Conservation (phyloP, 2,797 vertebrate species). For the Typhlichthys eigenmanni region DNA sequence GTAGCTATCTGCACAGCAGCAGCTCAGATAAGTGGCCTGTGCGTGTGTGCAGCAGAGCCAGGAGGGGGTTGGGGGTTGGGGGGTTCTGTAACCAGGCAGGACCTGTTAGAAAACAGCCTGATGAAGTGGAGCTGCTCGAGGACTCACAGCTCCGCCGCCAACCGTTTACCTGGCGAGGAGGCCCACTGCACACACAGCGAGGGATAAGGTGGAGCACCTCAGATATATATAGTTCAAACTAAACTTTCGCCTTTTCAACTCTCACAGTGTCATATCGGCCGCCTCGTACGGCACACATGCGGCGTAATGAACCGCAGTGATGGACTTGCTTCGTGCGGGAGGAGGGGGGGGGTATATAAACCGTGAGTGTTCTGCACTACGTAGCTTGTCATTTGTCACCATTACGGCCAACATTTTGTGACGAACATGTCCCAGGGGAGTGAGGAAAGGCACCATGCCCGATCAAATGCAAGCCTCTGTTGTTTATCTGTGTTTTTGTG, state of each 20-base stretch:
- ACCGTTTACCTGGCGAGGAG: slow-evolving; percentile 54
- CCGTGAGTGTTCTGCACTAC: slow-evolving; percentile 14
- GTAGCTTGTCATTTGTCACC: slow-evolving; percentile 62
- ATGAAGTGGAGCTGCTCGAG: slow-evolving; percentile 39
- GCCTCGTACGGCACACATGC: slow-evolving; percentile 46
- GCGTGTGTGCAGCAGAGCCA: slow-evolving; percentile 25
- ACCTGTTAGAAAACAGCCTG: slow-evolving; percentile 41
- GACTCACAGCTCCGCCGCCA: slow-evolving; percentile 56
- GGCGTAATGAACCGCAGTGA: slow-evolving; percentile 60
- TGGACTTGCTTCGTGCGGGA: slow-evolving; percentile 44
- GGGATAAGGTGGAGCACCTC: slow-evolving; percentile 49
- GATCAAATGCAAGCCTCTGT: slow-evolving; percentile 60
- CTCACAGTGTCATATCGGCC: slow-evolving; percentile 37
- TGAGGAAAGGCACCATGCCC: slow-evolving; percentile 52
- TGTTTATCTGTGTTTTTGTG: slow-evolving; percentile 19
- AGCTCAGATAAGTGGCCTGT: too few relatives aligned
- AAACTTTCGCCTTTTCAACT: slow-evolving; percentile 66
- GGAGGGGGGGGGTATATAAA: slow-evolving; percentile 19
- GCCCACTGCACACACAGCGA: slow-evolving; percentile 13
- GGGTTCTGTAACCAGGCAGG: slow-evolving; percentile 26
- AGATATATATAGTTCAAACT: slow-evolving; percentile 58
- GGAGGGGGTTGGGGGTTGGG: slow-evolving; percentile 6
- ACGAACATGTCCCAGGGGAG: slow-evolving; percentile 57
- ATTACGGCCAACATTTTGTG: slow-evolving; percentile 68
- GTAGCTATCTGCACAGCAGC: too few relatives aligned